Evolutionary conservation across 1,140 invertebrate species (phyloP).

Genomic region (Sesamia nonagrioides): DNA sequence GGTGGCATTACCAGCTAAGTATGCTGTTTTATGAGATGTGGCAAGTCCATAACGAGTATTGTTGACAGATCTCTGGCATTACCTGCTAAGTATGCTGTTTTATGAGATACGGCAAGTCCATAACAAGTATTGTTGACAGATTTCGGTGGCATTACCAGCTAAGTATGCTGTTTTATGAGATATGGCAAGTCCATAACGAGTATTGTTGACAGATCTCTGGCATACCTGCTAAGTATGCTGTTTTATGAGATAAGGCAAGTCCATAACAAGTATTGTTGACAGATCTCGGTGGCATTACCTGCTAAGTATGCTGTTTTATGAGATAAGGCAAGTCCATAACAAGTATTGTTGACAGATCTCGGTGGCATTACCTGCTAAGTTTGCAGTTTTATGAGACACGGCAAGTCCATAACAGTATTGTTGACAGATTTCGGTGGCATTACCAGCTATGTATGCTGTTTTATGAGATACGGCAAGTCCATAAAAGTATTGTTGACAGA

Average conservation of each 20-base stretch:
- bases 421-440: too few relatives aligned
- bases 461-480: not conserved
- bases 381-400: not conserved
- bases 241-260: not conserved
- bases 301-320: not conserved
- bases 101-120: not conserved
- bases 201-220: too few relatives aligned
- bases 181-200: not conserved
- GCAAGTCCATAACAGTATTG: slow-evolving; percentile 5
- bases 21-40: not conserved
- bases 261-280: slow-evolving; percentile 28
- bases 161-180: not conserved
- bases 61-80: too few relatives aligned
- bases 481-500: slow-evolving; percentile 30
- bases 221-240: too few relatives aligned
- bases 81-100: too few relatives aligned
- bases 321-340: not conserved
- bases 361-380: too few relatives aligned
- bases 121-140: slow-evolving; percentile 35
- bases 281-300: too few relatives aligned
- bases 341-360: too few relatives aligned
- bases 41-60: slow-evolving; percentile 5
- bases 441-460: too few relatives aligned
- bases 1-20: too few relatives aligned
- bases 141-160: too few relatives aligned